Percentiles rank a stretch among this genome's conserved stretches.
These are phyloP conservation scores for Erythrolamprus reginae DNA, from an alignment of 2,113 vertebrate species.

Conservation along the genomic window DNA sequence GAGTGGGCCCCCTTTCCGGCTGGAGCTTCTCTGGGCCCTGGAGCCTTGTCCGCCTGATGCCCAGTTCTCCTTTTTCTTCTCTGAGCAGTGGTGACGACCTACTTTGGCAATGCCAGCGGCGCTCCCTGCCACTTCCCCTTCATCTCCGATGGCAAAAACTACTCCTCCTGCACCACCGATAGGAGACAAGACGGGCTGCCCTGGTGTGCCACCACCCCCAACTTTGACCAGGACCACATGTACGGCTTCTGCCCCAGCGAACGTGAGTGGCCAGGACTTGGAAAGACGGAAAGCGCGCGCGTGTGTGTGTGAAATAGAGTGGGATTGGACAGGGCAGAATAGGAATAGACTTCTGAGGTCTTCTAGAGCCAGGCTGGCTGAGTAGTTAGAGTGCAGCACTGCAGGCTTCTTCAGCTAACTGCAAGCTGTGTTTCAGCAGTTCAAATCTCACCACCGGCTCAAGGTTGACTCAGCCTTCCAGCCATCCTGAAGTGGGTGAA, in stretches of 20 bases:
- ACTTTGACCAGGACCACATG: constrained; percentile 74
- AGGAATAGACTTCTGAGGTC: background rate
- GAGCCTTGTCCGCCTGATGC: rapidly evolving
- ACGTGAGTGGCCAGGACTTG: constrained; percentile 65
- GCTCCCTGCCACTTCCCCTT: constrained; percentile 92
- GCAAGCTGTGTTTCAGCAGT: no score
- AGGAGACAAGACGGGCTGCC: constrained; percentile 79
- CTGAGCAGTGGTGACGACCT: constrained; percentile 79
- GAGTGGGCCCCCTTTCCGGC: background rate
- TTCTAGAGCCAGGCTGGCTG: no score
- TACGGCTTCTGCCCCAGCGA: constrained; percentile 95
- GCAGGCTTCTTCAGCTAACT: no score
- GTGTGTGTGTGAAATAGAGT: no score
- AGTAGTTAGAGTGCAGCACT: no score
- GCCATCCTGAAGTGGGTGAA: no score
- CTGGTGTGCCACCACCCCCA: constrained; percentile 88
- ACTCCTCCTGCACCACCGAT: constrained; percentile 78
- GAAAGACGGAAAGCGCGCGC: rapidly evolving
- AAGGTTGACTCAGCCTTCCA: no score
- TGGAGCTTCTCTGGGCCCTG: background rate
- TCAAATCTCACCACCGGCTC: no score
- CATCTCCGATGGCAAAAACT: constrained; percentile 78
- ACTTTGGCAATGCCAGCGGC: constrained; percentile 81
- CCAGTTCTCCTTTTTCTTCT: background rate
- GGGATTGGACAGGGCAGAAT: no score